Base-by-base conservation (phyloP, 2,113 vertebrate genomes). In the Xenotilapia leptura region DNA sequence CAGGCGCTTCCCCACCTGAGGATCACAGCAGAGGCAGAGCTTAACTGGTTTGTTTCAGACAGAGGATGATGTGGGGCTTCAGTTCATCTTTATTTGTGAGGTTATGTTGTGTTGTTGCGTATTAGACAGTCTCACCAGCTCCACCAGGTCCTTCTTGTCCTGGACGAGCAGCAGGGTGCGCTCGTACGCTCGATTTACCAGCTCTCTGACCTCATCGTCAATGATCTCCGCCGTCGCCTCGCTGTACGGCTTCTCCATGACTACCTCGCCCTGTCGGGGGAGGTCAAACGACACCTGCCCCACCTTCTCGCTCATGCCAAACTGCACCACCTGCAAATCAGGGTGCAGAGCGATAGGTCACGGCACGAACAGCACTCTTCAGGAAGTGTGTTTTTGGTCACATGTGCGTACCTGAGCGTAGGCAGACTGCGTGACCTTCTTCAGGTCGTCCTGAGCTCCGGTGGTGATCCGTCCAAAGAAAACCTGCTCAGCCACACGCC, bases 271-370 rank as follows among this genome's bases (percentile, higher is more conserved):
- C 94, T 99, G 98, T 2, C 98, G 97, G 2, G 99, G 98, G 2
- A 99, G 96, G 85, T 99, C 98, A n/a, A 99, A 99, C 80, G 99
- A 99, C 62, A 99, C 98, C 95, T 99, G 98, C 2, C 99, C 99
- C 31, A 99, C 98, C 94, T 98, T 99, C 5, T 97, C 95, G 54
- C 98, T 99, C 99, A 99, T 99, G 54, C 99, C 99, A 79, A 99
- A 99, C 95, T 99, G 99, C 62, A 99, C 98, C 21, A 99, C 98
- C 99, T 99, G 96, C 23, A 58, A 83, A 13, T 49, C 7, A 12
- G 2, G 33, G 19, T 81, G 40, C 40, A 45, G 19, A 40, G 4
- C 9, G 4, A 28, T 17, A 14, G 4, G n/a, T 45, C 9, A 65
- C 2, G 10, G 4, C 60, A 68, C 62, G 7, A 75, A 47, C 3